A percentile compares a stretch with the other conserved stretches of the same genome.
Evolutionary conservation across 2,113 vertebrate species (phyloP).

Genomic region (Pomatostomus ruficeps): DNA sequence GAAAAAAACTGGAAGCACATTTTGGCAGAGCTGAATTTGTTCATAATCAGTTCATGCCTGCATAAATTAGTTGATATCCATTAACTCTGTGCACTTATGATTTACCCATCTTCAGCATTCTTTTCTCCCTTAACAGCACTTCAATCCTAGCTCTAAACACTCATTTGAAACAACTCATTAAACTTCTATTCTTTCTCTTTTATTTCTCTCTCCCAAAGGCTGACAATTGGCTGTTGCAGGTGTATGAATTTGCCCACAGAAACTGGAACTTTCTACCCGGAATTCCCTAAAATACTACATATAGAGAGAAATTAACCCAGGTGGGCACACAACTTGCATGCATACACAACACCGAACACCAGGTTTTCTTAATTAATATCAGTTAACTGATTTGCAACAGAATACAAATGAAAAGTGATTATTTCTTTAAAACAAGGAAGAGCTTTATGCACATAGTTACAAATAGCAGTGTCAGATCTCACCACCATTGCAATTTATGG

Average conservation of each 20-base stretch:
- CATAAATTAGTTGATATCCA: neutral
- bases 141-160: neutral
- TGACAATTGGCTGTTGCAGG: neutral
- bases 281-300: neutral
- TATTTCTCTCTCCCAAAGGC: neutral
- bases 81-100: neutral
- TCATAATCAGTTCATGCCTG: neutral
- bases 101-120: neutral
- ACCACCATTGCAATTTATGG: rapidly evolving
- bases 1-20: neutral
- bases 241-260: neutral
- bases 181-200: neutral
- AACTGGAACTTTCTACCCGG: neutral
- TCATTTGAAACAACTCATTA: neutral
- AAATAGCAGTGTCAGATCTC: neutral
- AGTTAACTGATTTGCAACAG: neutral
- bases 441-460: neutral
- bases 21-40: neutral
- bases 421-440: neutral
- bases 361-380: neutral
- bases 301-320: neutral
- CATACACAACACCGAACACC: neutral
- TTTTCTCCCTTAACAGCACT: neutral
- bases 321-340: neutral
- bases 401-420: neutral